Percentiles rank a stretch among this genome's conserved stretches.
These are phyloP conservation scores for Eurytoma californica DNA, from an alignment of 2,888 invertebrate genomes.

Conservation along the genomic window DNA sequence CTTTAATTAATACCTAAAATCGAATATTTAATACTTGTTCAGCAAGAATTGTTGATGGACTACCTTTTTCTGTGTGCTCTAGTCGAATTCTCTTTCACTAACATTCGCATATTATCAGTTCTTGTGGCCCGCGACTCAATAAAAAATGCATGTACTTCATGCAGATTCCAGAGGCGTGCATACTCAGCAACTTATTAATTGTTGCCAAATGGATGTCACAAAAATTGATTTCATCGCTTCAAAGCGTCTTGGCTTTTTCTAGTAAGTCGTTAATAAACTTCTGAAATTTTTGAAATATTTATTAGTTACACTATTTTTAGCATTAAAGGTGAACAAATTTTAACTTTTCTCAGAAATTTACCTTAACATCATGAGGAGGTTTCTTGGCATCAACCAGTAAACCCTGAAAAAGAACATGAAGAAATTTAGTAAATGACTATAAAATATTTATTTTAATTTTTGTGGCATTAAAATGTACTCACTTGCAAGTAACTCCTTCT, in stretches of 20 bases:
- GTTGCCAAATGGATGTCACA: constrained; percentile 42
- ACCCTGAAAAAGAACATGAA: constrained; percentile 78
- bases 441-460: constrained; percentile 34
- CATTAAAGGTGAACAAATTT: constrained; percentile 41
- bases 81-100: constrained; percentile 51
- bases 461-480: constrained; percentile 62
- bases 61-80: constrained; percentile 54
- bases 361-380: constrained; percentile 90
- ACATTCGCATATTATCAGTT: constrained; percentile 53
- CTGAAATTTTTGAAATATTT: constrained; percentile 77
- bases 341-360: constrained; percentile 72
- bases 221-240: constrained; percentile 71
- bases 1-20: constrained; percentile 60
- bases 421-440: constrained; percentile 1
- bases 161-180: constrained; percentile 44
- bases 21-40: constrained; percentile 54
- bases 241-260: constrained; percentile 92
- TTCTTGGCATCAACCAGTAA: constrained; percentile 90
- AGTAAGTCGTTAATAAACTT: constrained; percentile 93
- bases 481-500: constrained; percentile 89
- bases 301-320: constrained; percentile 28
- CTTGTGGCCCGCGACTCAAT: constrained; percentile 51
- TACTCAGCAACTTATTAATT: constrained; percentile 40
- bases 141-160: constrained; percentile 49
- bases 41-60: constrained; percentile 52